Base-by-base conservation (phyloP, 2,888 invertebrate species). In the Odontomyia ornata region DNA sequence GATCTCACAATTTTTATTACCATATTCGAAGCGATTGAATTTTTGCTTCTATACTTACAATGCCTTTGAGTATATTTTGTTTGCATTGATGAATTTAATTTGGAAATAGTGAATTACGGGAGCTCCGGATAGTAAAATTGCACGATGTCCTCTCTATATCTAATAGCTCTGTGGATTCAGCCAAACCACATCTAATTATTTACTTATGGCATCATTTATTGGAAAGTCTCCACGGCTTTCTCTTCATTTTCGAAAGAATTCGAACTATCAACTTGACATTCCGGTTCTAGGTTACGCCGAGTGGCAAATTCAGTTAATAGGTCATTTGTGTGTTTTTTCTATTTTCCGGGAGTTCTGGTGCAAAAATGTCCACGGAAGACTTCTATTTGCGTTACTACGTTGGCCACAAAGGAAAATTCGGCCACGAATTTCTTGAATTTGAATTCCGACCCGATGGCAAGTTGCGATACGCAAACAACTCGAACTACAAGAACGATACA, bases 401-500 rank as follows among this genome's bases (percentile, higher is more conserved):
- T 62, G 99, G 99, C 1, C 99, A 99, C 87, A 99, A 98, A 87
- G 99, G 99, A 80, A 99, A 99, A 89, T 99, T 99, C 88, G 99
- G 99, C 0, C 99, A 99, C 85, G 99, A 99, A 87, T 99, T 99
- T 88, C 89, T 99, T 25, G 99, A 99, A 86, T 99, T 99, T 85
- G 99, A 99, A 87, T 99, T 99, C 85, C 91, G 99, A 36, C 99
- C 99, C 5, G 98, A 99, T 88, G 98, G 98, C 80, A 99, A 99
- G 87, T 88, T 99, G 71, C 91, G 99, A 27, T 99, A 99, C 87
- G 99, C 99, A 30, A 99, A 99, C 88, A 99, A 99, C 88, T 99
- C 99, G 1, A 99, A 99, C 86, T 99, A 99, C 89, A 99, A 99
- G 88, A 99, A 99, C 87, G 99, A 99, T 87, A 99, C 99, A 57